phyloP scores from a whole-genome alignment of 2,113 vertebrate genomes.

The Dicaeum eximium region DNA sequence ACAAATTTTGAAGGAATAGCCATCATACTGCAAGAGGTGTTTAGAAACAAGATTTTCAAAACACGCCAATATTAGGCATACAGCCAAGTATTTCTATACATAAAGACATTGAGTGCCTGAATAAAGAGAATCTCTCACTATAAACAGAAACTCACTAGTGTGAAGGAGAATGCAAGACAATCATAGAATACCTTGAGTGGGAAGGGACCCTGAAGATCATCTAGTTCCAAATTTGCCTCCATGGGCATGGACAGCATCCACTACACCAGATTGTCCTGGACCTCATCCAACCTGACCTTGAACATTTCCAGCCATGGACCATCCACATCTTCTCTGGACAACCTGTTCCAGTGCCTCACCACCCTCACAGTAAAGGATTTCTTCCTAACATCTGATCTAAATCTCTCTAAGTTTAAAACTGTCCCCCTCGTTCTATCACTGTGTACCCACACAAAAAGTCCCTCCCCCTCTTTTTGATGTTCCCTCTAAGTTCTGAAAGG shows the following conservation, averaged over 20 bases:
- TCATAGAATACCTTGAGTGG: background rate
- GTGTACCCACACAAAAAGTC: background rate
- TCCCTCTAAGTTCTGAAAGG: background rate
- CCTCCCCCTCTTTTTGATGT: background rate
- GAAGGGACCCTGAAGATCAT: background rate
- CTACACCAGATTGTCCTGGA: too few species aligned
- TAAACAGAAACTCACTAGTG: background rate
- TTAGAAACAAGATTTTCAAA: background rate
- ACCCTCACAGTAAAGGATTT: background rate
- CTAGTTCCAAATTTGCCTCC: background rate
- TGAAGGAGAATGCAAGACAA: background rate
- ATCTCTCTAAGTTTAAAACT: background rate
- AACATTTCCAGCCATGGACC: background rate
- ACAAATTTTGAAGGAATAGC: background rate
- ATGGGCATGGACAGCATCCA: background rate
- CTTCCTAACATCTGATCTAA: background rate
- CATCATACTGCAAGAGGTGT: background rate
- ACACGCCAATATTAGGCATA: background rate
- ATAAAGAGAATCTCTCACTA: background rate
- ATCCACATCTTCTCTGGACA: background rate
- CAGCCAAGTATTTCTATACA: background rate
- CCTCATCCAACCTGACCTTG: background rate
- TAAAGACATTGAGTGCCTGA: background rate
- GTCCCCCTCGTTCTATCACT: background rate
- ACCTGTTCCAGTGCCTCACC: background rate